A percentile compares a stretch with the other conserved stretches of the same genome.
Evolutionary conservation across 2,797 vertebrate genomes (phyloP).

Genomic region (Cuculus canorus): DNA sequence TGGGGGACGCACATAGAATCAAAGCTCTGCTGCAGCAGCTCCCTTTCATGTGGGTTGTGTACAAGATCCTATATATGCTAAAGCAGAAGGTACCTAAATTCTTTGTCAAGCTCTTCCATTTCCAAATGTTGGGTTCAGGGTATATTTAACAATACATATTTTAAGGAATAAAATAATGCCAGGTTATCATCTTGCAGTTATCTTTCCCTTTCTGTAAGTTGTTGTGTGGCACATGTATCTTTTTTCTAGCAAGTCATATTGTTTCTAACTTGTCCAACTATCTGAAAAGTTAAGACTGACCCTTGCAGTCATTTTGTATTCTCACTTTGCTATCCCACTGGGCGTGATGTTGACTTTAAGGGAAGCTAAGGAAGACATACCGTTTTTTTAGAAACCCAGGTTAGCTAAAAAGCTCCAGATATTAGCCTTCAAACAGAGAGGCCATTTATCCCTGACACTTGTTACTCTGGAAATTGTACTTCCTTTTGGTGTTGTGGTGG

Average conservation of each 20-base stretch:
- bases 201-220: neutral
- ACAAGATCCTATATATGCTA: neutral
- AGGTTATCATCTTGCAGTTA: neutral
- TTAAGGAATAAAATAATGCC: neutral
- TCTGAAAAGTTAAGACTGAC: neutral
- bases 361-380: neutral
- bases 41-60: neutral
- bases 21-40: neutral
- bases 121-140: neutral
- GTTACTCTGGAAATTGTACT: neutral
- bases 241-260: neutral
- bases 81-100: neutral
- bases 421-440: neutral
- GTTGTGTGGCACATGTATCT: neutral
- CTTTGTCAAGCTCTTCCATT: neutral
- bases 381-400: neutral
- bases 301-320: neutral
- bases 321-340: neutral
- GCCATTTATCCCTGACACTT: neutral
- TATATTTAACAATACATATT: neutral
- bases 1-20: neutral
- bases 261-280: neutral
- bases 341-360: neutral
- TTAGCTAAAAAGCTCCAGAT: neutral
- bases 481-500: neutral